phyloP scores from a whole-genome alignment of 2,888 invertebrate genomes.

The Drosophila aldrichi region DNA sequence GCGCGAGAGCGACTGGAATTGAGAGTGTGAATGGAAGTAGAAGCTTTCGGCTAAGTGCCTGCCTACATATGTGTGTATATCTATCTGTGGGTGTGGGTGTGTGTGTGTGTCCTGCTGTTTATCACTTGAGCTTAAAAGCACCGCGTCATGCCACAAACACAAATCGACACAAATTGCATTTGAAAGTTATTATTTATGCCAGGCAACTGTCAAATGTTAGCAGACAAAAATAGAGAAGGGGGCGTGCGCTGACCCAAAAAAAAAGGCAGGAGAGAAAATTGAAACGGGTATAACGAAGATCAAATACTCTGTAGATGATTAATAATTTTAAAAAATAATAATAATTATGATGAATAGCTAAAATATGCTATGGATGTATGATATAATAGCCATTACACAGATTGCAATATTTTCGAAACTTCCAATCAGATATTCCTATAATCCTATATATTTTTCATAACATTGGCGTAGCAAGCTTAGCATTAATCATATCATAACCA shows the following conservation, averaged over 20 bases:
- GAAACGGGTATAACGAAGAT: neutral
- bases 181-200: conserved; percentile 78
- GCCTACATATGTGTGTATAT: conserved; percentile 23
- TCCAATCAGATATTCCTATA: too few relatives aligned
- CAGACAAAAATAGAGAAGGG: conserved; percentile 16
- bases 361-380: too few relatives aligned
- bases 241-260: conserved; percentile 39
- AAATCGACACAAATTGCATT: conserved; percentile 78
- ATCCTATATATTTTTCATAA: too few relatives aligned
- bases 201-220: conserved; percentile 49
- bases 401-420: too few relatives aligned
- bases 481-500: too few relatives aligned
- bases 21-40: conserved; percentile 13
- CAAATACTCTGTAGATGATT: conserved; percentile 7
- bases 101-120: conserved; percentile 27
- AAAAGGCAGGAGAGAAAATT: conserved; percentile 15
- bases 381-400: too few relatives aligned
- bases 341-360: too few relatives aligned
- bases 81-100: conserved; percentile 15
- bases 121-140: conserved; percentile 57
- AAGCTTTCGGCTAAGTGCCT: conserved; percentile 63
- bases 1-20: conserved; percentile 15
- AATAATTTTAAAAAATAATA: too few relatives aligned
- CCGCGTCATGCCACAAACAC: conserved; percentile 43
- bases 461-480: too few relatives aligned